These are phyloP conservation scores for Pandemis corylana DNA, from an alignment of 2,888 invertebrate species.

Conservation along the genomic window DNA sequence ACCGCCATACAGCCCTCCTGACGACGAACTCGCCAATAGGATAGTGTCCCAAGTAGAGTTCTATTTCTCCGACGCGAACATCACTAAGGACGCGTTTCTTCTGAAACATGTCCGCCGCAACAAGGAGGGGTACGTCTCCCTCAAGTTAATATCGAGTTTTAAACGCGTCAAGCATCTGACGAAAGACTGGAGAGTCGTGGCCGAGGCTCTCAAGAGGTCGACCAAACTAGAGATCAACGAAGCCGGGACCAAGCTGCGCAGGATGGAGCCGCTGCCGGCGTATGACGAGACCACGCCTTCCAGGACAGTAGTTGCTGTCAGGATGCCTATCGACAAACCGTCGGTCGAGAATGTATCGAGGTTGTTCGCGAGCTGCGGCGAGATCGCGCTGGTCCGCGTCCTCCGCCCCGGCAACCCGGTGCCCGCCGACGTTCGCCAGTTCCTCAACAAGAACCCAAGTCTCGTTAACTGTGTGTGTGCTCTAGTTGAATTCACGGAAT, in stretches of 20 bases:
- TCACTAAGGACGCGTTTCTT: slow-evolving; percentile 97
- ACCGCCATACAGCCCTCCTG: slow-evolving; percentile 88
- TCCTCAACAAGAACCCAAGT: slow-evolving; percentile 95
- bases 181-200: slow-evolving; percentile 97
- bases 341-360: slow-evolving; percentile 96
- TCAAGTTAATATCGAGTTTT: slow-evolving; percentile 97
- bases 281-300: slow-evolving; percentile 97
- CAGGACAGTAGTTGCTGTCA: slow-evolving; percentile 94
- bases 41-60: slow-evolving; percentile 96
- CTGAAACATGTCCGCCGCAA: slow-evolving; percentile 97
- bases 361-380: slow-evolving; percentile 94
- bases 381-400: slow-evolving; percentile 94
- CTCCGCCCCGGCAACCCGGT: slow-evolving; percentile 95
- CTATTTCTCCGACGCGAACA: slow-evolving; percentile 98
- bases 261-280: slow-evolving; percentile 93
- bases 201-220: slow-evolving; percentile 91
- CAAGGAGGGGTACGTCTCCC: slow-evolving; percentile 97
- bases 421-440: slow-evolving; percentile 95
- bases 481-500: slow-evolving; percentile 95
- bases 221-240: slow-evolving; percentile 95
- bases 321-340: slow-evolving; percentile 93
- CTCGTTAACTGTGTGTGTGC: slow-evolving; percentile 94
- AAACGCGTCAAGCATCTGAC: slow-evolving; percentile 97
- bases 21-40: slow-evolving; percentile 90
- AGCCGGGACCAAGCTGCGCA: slow-evolving; percentile 94